Evolutionary conservation across 2,888 invertebrate species (phyloP), one percentile per base, ranked within the genome.

Genomic region (Lumbricus terrestris): DNA sequence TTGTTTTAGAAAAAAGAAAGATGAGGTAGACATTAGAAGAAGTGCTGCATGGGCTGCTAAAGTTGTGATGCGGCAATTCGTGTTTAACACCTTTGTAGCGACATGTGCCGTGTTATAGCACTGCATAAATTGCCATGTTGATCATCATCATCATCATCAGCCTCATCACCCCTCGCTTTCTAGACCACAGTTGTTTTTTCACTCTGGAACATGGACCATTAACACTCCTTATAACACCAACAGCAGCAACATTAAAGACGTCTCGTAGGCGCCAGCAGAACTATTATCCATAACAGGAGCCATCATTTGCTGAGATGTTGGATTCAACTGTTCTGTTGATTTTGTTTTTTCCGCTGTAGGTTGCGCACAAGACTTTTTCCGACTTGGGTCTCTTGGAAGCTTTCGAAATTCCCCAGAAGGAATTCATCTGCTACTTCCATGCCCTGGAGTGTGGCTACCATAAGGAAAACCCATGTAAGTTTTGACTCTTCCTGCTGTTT

Each of bases 361-460:
- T 85, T 16, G 85, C 85, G 8, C 23, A 37, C 85, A 85, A 85
- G 85, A 85, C n/a, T 35, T 85, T 85, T 23, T 35, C 85, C 23
- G 85, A 85, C 23, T 85, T 85, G 37, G 85, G 37, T 35, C 85
- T 85, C 20, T 20, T 85, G 85, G 1, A 85, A 35, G 23, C 85
- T 23, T 85, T 85, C 37, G 8, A 35, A 35, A 85, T 85, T 37
- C 85, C 85, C 37, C 23, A 35, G 35, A 85, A 85, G 15, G 85
- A 85, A 85, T 85, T 85, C n/a, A 11, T 85, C 35, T 6, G 35
- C 85, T 85, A n/a, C 15, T 85, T 85, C 85, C 85, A 85, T 85
- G 35, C 85, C 85, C 20, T 85, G 20, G 85, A 85, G 23, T 20
- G 37, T 13, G 85, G 85, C 37, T 85, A 85, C 37, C 85, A 85